Evolutionary conservation across 2,888 invertebrate species (phyloP), one percentile per base, ranked within the genome.

Genomic region (Parnassius orleans): DNA sequence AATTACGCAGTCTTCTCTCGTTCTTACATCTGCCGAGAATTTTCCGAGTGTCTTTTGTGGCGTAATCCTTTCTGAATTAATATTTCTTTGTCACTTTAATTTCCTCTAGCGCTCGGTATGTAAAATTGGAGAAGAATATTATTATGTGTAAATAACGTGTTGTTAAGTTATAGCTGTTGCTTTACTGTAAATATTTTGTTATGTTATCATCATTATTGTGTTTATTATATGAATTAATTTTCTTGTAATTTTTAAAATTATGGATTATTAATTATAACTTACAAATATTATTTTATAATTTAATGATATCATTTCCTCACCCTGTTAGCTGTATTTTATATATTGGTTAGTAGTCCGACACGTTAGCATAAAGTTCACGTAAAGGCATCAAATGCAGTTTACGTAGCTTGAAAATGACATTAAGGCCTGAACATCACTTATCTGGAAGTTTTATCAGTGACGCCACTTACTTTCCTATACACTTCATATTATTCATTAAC

Each of bases 181-280:
- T 87, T 90, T 86, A 87, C 81, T 90, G 90, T 90, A 90, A 79
- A 90, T 89, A 88, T 84, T 89, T 88, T 89, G 87, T 89, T 89
- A 77, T 72, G 78, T 76, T 76, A 80, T 79, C 79, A 79, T 79
- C 78, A 78, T 84, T 87, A 83, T 84, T 87, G 83, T 85, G 83
- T 88, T 87, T 84, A 78, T 79, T 83, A 63, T 69, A 76, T 73
- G 74, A 69, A 78, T 78, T 79, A 75, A 73, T 78, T 74, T 48
- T 81, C 73, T 76, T 76, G 73, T 83, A 71, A 80, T 75, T 80
- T 41, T 67, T 69, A 66, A 76, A 75, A 72, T 72, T 73, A 74
- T 79, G 78, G 75, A 79, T 76, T 78, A 77, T 81, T 83, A 75
- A 81, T 81, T 81, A 77, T 77, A 78, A 58, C 72, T 71, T 79